A percentile compares a stretch with the other conserved stretches of the same genome.
phyloP scores from a whole-genome alignment of 53 echinoderm and acorn worm genomes.

The Hippasteria phrygiana region DNA sequence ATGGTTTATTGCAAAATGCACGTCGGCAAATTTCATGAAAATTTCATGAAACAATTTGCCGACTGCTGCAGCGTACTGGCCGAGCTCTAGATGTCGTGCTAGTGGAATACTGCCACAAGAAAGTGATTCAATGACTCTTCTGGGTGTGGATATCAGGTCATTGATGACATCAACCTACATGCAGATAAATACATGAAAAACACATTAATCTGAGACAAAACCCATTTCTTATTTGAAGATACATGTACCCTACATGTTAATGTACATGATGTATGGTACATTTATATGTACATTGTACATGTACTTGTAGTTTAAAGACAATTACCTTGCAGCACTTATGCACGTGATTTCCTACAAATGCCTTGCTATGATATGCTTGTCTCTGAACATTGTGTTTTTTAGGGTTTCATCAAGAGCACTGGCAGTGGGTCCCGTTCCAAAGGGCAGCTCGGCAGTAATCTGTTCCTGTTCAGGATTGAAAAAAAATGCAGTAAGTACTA shows the following conservation, averaged over 20 bases:
- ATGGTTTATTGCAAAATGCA: slow-evolving; percentile 29
- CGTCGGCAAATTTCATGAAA: slow-evolving; percentile 4
- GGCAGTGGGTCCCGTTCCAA: slow-evolving; percentile 15
- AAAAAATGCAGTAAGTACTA: background rate
- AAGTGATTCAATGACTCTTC: background rate
- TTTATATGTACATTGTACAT: too few species aligned
- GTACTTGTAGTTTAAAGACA: background rate
- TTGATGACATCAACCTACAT: slow-evolving; percentile 5
- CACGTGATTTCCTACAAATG: slow-evolving; percentile 56
- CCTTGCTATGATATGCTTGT: slow-evolving; percentile 38
- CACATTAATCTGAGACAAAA: background rate
- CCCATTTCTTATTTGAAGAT: background rate
- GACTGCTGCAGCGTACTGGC: background rate
- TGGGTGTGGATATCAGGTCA: background rate
- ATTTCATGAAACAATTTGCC: slow-evolving; percentile 10
- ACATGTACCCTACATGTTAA: background rate
- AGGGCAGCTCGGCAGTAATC: slow-evolving; percentile 10
- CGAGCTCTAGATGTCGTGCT: background rate
- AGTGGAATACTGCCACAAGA: background rate
- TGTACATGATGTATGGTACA: background rate
- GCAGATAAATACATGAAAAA: background rate
- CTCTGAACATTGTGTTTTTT: slow-evolving; percentile 17
- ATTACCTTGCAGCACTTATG: slow-evolving; percentile 37
- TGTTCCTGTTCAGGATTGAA: background rate
- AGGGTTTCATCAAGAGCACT: slow-evolving; percentile 1